Percentiles rank a stretch among this genome's conserved stretches.
Evolutionary conservation across 2,888 invertebrate species (phyloP).

Genomic region (Rhingia rostrata): DNA sequence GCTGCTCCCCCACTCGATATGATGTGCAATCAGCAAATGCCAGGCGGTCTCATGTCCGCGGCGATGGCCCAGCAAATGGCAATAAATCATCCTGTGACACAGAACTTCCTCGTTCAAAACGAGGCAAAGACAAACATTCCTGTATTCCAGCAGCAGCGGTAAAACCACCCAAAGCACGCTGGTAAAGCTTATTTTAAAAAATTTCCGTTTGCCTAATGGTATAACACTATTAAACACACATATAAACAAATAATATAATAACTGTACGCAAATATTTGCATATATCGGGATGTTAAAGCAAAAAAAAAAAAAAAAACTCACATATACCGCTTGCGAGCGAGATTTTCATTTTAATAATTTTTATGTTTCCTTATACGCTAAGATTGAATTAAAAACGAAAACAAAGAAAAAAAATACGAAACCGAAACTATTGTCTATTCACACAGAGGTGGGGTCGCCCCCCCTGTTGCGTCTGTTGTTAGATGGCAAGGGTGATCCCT

Average conservation of each 20-base stretch:
- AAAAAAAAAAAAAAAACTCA: slow-evolving; percentile 14
- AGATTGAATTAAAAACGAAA: slow-evolving; percentile 24
- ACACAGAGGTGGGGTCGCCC: too few relatives aligned
- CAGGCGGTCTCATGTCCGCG: slow-evolving; percentile 56
- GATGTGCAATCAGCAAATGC: slow-evolving; percentile 69
- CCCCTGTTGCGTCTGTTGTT: too few relatives aligned
- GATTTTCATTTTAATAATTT: background rate
- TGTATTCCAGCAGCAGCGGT: slow-evolving; percentile 83
- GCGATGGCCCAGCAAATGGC: slow-evolving; percentile 71
- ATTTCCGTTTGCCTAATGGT: slow-evolving; percentile 55
- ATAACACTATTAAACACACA: slow-evolving; percentile 58
- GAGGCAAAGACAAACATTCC: slow-evolving; percentile 82
- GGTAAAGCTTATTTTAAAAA: slow-evolving; percentile 47
- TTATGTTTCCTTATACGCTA: slow-evolving; percentile 21
- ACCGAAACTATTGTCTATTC: too few relatives aligned
- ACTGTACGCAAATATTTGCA: slow-evolving; percentile 63
- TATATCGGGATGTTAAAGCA: slow-evolving; percentile 41
- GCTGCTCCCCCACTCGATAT: slow-evolving; percentile 72
- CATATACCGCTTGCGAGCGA: slow-evolving; percentile 30
- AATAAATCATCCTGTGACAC: slow-evolving; percentile 77
- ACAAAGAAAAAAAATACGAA: slow-evolving; percentile 2
- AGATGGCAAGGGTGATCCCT: too few relatives aligned
- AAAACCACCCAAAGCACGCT: slow-evolving; percentile 76
- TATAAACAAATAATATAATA: slow-evolving; percentile 44
- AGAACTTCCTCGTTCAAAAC: slow-evolving; percentile 80